A percentile compares a stretch with the other conserved stretches of the same genome.
Evolutionary conservation across 2,113 vertebrate species (phyloP).

Genomic region (Podarcis raffonei): DNA sequence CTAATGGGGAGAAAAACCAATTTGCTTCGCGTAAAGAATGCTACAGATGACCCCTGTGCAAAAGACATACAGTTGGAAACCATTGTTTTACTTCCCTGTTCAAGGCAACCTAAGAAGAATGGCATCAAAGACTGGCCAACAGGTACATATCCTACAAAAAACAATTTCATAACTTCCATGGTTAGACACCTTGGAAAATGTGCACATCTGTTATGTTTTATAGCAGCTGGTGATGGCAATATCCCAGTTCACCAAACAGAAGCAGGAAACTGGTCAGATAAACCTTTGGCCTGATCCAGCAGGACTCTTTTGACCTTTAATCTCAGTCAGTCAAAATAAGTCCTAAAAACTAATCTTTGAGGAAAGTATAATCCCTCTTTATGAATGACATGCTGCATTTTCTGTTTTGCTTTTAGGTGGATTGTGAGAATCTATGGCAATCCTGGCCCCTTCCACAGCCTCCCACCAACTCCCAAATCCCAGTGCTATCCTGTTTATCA

Average conservation of each 20-base stretch:
- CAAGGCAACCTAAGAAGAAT: neutral
- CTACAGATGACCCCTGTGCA: neutral
- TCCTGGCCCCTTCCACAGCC: too few species aligned
- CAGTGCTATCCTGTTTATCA: too few species aligned
- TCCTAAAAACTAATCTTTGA: neutral
- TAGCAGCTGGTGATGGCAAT: too few species aligned
- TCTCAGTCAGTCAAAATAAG: neutral
- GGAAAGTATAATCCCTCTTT: neutral
- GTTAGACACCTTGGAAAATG: neutral
- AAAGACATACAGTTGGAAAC: neutral
- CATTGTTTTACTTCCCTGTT: neutral
- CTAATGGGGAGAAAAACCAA: neutral
- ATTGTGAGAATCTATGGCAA: neutral
- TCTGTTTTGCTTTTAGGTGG: neutral
- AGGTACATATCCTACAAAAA: neutral
- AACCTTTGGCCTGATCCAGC: neutral
- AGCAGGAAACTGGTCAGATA: too few species aligned
- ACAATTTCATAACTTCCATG: neutral
- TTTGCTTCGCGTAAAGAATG: neutral
- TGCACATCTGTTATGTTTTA: neutral
- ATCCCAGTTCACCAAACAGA: too few species aligned
- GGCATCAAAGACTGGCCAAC: neutral
- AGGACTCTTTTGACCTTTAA: too few species aligned
- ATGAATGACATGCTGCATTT: neutral
- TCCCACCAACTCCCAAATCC: too few species aligned